Evolutionary conservation across 92 coral and sea anemone species (phyloP).

Genomic region (Umimayanthus chanpuru): DNA sequence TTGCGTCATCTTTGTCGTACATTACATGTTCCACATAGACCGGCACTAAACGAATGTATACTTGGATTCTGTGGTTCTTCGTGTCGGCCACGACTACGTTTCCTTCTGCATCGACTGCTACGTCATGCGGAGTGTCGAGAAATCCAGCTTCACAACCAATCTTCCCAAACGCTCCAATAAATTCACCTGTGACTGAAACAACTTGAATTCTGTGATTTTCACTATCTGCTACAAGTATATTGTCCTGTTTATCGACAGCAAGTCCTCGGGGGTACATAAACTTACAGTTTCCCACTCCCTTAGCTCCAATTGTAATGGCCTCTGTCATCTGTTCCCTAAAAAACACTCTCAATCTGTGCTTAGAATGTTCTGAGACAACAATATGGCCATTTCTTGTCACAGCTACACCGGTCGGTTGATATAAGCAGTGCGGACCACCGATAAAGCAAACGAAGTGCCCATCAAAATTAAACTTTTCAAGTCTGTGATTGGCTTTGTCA

Average conservation of each 20-base stretch:
- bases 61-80: conserved; percentile 89
- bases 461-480: conserved; percentile 80
- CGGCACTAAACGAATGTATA: conserved; percentile 67
- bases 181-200: conserved; percentile 69
- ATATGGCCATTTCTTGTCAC: conserved; percentile 83
- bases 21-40: conserved; percentile 46
- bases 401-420: conserved; percentile 80
- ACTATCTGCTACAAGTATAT: conserved; percentile 87
- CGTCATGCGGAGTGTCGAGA: conserved; percentile 89
- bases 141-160: conserved; percentile 80
- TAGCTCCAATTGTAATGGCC: conserved; percentile 63
- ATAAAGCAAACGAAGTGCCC: conserved; percentile 86
- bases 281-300: conserved; percentile 86
- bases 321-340: conserved; percentile 57
- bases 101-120: conserved; percentile 68
- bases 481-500: conserved; percentile 87
- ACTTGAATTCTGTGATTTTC: conserved; percentile 92
- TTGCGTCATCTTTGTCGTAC: conserved; percentile 36
- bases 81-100: conserved; percentile 89
- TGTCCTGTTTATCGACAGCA: conserved; percentile 74
- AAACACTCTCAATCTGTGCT: conserved; percentile 78
- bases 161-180: conserved; percentile 78
- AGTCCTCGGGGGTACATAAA: conserved; percentile 89
- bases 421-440: conserved; percentile 78
- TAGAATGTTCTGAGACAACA: conserved; percentile 79